Conservation (phyloP, 2,113 vertebrate species). For the Hippocampus comes region DNA sequence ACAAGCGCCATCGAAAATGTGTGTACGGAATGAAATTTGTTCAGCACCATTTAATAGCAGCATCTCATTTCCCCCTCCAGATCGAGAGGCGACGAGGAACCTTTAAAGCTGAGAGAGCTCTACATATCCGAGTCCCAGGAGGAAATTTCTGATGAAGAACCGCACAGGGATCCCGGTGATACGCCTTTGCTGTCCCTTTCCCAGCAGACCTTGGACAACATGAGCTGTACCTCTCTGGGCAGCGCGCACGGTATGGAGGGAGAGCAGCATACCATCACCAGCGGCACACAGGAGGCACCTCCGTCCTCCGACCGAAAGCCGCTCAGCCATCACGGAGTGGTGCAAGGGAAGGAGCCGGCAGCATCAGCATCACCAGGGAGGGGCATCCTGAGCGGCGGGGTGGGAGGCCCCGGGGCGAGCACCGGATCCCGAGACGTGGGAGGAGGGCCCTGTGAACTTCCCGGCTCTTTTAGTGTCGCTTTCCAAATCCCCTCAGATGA, state of each 20-base stretch:
- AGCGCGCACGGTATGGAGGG: constrained; percentile 70
- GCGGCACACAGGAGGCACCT: constrained; percentile 53
- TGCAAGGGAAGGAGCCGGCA: constrained; percentile 36
- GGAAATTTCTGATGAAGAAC: constrained; percentile 31
- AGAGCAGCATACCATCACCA: constrained; percentile 10
- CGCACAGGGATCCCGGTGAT: neutral
- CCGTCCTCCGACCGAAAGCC: constrained; percentile 61
- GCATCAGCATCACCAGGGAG: constrained; percentile 59
- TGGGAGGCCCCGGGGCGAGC: constrained; percentile 68
- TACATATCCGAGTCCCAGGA: constrained; percentile 66
- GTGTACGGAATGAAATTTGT: neutral
- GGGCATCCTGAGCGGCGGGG: constrained; percentile 46
- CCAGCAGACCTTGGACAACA: constrained; percentile 55
- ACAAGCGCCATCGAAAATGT: neutral
- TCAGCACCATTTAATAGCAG: neutral
- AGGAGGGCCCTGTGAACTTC: constrained; percentile 77
- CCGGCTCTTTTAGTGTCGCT: constrained; percentile 84
- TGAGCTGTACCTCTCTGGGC: constrained; percentile 54
- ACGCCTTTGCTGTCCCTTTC: constrained; percentile 72
- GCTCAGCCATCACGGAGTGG: constrained; percentile 65
- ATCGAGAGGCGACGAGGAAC: neutral
- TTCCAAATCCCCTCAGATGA: constrained; percentile 83
- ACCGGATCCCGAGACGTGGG: constrained; percentile 70
- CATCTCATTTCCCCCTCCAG: constrained; percentile 47
- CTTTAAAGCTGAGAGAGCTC: constrained; percentile 51